These are phyloP conservation scores for Gambelia wislizenii DNA, from an alignment of 2,797 vertebrate genomes.

Conservation along the genomic window DNA sequence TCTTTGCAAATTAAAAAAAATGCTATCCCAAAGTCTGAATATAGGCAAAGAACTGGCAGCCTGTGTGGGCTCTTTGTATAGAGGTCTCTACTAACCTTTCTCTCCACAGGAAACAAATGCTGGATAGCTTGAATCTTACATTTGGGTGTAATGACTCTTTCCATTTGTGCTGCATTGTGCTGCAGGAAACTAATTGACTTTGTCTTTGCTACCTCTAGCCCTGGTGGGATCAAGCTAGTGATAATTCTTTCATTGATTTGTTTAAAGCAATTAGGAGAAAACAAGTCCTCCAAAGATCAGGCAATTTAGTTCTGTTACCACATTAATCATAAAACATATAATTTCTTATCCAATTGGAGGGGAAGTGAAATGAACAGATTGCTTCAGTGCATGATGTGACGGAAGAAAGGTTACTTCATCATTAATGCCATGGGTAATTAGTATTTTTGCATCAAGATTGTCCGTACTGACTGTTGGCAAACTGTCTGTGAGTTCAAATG, in stretches of 20 bases:
- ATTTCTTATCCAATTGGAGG: slow-evolving; percentile 57
- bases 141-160: slow-evolving; percentile 56
- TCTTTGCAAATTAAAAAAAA: no score
- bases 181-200: slow-evolving; percentile 71
- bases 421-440: slow-evolving; percentile 75
- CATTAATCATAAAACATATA: slow-evolving; percentile 57
- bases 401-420: slow-evolving; percentile 64
- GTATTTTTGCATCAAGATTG: slow-evolving; percentile 51
- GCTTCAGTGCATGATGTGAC: slow-evolving; percentile 66
- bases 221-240: slow-evolving; percentile 60
- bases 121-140: slow-evolving; percentile 36
- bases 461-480: slow-evolving; percentile 37
- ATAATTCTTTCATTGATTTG: slow-evolving; percentile 69
- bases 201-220: slow-evolving; percentile 65
- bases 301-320: slow-evolving; percentile 62
- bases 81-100: slow-evolving; percentile 17
- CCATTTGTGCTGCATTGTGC: slow-evolving; percentile 51
- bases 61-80: slow-evolving; percentile 38
- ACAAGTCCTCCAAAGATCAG: slow-evolving; percentile 64
- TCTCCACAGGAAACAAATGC: slow-evolving; percentile 26
- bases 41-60: slow-evolving; percentile 6
- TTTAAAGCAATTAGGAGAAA: slow-evolving; percentile 70
- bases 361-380: slow-evolving; percentile 34
- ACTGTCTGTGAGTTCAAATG: slow-evolving; percentile 60
- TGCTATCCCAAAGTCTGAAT: neutral